A percentile compares a stretch with the other conserved stretches of the same genome.
Conservation (phyloP, 2,113 vertebrate species). For the Ceuthmochares aereus region DNA sequence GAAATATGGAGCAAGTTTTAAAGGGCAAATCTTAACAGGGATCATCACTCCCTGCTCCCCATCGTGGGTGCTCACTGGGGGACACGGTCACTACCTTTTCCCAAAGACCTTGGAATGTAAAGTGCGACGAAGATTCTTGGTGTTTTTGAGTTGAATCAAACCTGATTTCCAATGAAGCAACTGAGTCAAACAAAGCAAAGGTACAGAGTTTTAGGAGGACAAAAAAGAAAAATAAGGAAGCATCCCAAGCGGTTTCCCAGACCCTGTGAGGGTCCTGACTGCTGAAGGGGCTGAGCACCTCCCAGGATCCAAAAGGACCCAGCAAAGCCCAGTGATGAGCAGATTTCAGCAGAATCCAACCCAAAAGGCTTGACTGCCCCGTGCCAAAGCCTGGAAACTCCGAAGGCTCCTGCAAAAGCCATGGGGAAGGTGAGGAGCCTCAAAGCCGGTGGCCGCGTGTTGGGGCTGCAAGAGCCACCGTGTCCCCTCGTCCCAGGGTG, state of each 20-base stretch:
- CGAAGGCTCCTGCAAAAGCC: neutral
- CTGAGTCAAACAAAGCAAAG: neutral
- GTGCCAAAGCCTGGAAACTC: rapidly evolving
- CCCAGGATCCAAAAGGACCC: neutral
- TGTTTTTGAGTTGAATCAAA: neutral
- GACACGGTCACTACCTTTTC: rapidly evolving
- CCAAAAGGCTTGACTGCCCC: neutral
- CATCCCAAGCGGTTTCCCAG: neutral
- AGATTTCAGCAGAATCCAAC: neutral
- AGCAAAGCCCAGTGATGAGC: neutral
- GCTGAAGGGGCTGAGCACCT: rapidly evolving
- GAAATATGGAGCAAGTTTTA: neutral
- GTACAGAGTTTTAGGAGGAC: neutral
- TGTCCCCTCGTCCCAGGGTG: neutral
- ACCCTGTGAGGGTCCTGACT: rapidly evolving
- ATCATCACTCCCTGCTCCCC: rapidly evolving
- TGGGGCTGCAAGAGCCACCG: neutral
- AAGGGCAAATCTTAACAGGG: neutral
- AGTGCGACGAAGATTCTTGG: neutral
- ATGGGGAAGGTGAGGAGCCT: neutral
- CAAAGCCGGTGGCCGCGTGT: rapidly evolving
- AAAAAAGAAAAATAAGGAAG: neutral
- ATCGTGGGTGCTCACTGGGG: rapidly evolving
- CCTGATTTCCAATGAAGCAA: rapidly evolving
- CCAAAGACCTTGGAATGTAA: neutral